Percentiles rank a stretch among this genome's conserved stretches.
Conservation (phyloP, 2,797 vertebrate genomes). For the Astyanax mexicanus region DNA sequence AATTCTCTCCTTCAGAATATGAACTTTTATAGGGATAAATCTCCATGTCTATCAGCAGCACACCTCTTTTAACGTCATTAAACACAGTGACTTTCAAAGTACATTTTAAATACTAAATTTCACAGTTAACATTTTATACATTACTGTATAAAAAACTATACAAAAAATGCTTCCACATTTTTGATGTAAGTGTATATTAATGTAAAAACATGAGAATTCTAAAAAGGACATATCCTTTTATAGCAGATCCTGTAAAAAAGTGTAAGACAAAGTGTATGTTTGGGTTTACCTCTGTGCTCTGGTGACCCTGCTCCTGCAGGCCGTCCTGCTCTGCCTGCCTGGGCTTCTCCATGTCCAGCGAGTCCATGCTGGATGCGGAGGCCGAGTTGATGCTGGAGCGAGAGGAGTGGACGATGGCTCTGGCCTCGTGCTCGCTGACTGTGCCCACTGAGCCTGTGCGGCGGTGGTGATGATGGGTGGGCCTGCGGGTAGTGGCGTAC, state of each 20-base stretch:
- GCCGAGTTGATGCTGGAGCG: slow-evolving; percentile 93
- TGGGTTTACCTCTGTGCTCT: slow-evolving; percentile 73
- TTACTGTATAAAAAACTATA: no score
- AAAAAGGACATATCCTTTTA: not conserved
- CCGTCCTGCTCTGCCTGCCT: slow-evolving; percentile 80
- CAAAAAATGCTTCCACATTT: no score
- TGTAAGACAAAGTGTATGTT: not conserved
- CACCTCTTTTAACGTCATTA: no score
- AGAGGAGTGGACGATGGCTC: slow-evolving; percentile 89
- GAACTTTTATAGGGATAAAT: no score
- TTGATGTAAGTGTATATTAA: not conserved
- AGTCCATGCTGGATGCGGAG: slow-evolving; percentile 95
- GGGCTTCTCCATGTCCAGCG: slow-evolving; percentile 87
- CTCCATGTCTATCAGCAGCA: no score
- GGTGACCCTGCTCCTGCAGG: slow-evolving; percentile 57
- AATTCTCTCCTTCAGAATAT: no score
- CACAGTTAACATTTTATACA: no score
- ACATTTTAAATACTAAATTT: no score
- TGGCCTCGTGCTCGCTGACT: slow-evolving; percentile 88
- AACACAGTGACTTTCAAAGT: no score
- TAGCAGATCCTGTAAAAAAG: not conserved
- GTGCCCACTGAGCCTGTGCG: slow-evolving; percentile 94
- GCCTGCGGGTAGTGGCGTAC: slow-evolving; percentile 63
- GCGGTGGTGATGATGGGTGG: slow-evolving; percentile 84
- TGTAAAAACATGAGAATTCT: not conserved